These are phyloP conservation scores for Dryobotodes eremita DNA, from an alignment of 2,888 invertebrate genomes.

Conservation along the genomic window DNA sequence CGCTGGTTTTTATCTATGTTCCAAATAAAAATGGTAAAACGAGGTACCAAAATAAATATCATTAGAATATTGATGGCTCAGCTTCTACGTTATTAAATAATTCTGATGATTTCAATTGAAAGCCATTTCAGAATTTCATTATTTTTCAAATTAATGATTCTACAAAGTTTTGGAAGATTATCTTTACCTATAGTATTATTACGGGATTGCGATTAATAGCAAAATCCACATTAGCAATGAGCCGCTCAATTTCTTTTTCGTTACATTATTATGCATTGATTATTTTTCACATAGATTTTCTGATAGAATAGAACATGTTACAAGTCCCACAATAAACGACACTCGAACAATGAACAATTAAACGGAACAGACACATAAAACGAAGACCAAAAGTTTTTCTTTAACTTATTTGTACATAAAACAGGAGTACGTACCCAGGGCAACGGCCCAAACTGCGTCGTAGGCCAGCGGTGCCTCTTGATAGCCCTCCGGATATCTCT, in stretches of 20 bases:
- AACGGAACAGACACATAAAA: conserved; percentile 20
- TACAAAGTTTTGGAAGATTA: not conserved
- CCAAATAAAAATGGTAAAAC: not conserved
- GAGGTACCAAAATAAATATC: conserved; percentile 8
- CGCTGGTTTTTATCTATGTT: not conserved
- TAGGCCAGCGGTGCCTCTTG: conserved; percentile 99
- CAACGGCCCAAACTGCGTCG: conserved; percentile 99
- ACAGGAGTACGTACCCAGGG: conserved; percentile 92
- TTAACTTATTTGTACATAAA: conserved; percentile 58
- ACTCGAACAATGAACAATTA: conserved; percentile 9
- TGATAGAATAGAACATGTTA: not conserved
- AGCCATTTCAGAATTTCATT: conserved; percentile 8
- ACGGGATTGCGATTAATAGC: conserved; percentile 27
- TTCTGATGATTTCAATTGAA: conserved; percentile 11
- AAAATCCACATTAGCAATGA: conserved; percentile 1
- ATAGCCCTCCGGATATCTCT: conserved; percentile 97
- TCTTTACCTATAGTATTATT: conserved; percentile 29
- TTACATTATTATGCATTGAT: not conserved
- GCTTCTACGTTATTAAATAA: conserved; percentile 4
- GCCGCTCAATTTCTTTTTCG: not conserved
- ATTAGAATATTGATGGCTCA: conserved; percentile 20
- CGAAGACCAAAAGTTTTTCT: conserved; percentile 40
- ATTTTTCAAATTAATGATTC: conserved; percentile 39
- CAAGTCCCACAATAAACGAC: not conserved
- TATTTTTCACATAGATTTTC: not conserved